Conservation (phyloP, 1,140 invertebrate species). For the Diploscapter pachys region DNA sequence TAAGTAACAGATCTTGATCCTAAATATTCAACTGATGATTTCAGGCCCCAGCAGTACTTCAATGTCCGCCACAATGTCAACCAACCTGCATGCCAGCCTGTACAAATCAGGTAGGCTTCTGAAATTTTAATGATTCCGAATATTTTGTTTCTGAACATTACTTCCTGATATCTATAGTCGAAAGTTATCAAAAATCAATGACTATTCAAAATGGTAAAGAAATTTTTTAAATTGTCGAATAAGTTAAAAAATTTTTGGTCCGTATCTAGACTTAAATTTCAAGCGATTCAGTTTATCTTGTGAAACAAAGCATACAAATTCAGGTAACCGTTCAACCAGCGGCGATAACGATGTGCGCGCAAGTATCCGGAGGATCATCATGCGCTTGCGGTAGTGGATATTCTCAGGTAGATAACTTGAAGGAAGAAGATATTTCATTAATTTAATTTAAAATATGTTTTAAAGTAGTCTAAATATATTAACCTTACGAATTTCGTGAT, state of each 20-base stretch:
- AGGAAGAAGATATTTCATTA: neutral
- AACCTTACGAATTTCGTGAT: neutral
- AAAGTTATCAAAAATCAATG: no score
- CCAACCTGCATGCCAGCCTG: slow-evolving; percentile 35
- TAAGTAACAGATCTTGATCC: neutral
- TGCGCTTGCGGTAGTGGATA: slow-evolving; percentile 46
- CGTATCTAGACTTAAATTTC: no score
- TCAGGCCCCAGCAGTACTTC: slow-evolving; percentile 37
- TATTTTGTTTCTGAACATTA: no score
- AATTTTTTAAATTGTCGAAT: no score
- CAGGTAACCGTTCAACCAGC: slow-evolving; percentile 35
- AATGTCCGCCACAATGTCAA: slow-evolving; percentile 42
- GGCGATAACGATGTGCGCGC: slow-evolving; percentile 43
- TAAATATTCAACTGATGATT: slow-evolving; percentile 2
- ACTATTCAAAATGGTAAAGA: no score
- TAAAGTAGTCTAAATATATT: neutral
- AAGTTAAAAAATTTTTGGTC: no score
- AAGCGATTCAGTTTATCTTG: no score
- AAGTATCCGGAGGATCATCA: slow-evolving; percentile 16
- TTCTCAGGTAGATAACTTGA: slow-evolving; percentile 35
- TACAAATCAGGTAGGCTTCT: slow-evolving; percentile 12
- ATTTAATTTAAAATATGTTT: neutral
- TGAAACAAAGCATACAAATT: no score
- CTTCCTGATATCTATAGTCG: no score
- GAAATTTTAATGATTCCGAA: no score